phyloP scores from a whole-genome alignment of 2,888 invertebrate species.

The Ernsta delagoae region DNA sequence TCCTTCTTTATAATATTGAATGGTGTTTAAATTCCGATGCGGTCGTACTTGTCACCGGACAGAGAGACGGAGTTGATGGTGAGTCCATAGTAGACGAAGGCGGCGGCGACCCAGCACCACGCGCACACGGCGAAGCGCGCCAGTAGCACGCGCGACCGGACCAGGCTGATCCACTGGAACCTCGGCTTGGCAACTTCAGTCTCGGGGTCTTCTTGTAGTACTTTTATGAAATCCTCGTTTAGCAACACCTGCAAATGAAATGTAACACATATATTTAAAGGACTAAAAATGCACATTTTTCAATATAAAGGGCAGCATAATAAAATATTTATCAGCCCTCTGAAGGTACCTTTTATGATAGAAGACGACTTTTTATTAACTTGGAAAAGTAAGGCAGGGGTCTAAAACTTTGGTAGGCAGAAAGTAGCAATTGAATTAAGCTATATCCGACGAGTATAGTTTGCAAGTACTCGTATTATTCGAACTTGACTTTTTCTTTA shows the following conservation, averaged over 20 bases:
- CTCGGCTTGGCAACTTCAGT: slow-evolving; percentile 32
- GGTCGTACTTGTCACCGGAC: slow-evolving; percentile 63
- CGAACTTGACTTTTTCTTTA: too few species aligned
- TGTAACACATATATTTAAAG: background rate
- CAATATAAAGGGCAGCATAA: too few species aligned
- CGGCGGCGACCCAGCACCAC: slow-evolving; percentile 89
- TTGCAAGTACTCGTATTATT: too few species aligned
- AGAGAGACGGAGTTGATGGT: slow-evolving; percentile 90
- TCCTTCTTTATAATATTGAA: too few species aligned
- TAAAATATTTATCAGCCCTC: too few species aligned
- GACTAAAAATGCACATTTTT: too few species aligned
- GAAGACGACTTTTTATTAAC: too few species aligned
- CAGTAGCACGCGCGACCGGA: slow-evolving; percentile 62
- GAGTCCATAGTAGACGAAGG: slow-evolving; percentile 92
- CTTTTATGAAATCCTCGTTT: slow-evolving; percentile 59
- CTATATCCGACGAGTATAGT: too few species aligned
- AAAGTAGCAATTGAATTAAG: too few species aligned
- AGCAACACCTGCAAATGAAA: slow-evolving; percentile 53
- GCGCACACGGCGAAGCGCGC: slow-evolving; percentile 59
- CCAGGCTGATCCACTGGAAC: slow-evolving; percentile 59
- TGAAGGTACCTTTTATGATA: too few species aligned
- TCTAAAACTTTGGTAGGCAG: too few species aligned
- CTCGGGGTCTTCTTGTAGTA: slow-evolving; percentile 47
- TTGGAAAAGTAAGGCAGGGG: too few species aligned
- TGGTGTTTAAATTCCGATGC: background rate